Evolutionary conservation across 2,888 invertebrate genomes (phyloP).

Genomic region (Agrenia bidenticulata): DNA sequence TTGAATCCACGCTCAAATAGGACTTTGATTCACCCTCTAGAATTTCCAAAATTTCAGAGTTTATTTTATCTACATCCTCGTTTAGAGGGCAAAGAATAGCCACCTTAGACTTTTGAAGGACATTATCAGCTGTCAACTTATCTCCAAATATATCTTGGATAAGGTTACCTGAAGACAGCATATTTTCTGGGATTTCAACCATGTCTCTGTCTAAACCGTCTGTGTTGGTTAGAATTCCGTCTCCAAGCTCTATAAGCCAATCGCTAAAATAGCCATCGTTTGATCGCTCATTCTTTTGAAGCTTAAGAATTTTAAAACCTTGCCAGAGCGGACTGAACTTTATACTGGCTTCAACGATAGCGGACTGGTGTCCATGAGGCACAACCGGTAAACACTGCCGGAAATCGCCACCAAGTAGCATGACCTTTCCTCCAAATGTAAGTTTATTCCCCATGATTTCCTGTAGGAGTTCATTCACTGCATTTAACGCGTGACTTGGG

Average conservation of each 20-base stretch:
- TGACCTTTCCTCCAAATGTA: slow-evolving; percentile 38
- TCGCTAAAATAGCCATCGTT: background rate
- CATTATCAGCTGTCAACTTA: background rate
- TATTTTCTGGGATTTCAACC: slow-evolving; percentile 15
- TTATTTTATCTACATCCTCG: slow-evolving; percentile 15
- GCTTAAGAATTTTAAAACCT: slow-evolving; percentile 21
- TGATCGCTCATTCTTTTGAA: slow-evolving; percentile 36
- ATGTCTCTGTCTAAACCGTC: slow-evolving; percentile 2
- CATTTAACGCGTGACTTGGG: slow-evolving; percentile 17
- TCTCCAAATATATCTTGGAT: slow-evolving; percentile 13
- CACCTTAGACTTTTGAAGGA: background rate
- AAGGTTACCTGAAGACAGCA: background rate
- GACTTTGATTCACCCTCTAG: slow-evolving; percentile 1
- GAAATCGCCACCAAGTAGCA: slow-evolving; percentile 46
- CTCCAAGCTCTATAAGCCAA: slow-evolving; percentile 26
- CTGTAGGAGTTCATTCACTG: slow-evolving; percentile 23
- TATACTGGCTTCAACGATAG: slow-evolving; percentile 24
- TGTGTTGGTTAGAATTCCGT: slow-evolving; percentile 17
- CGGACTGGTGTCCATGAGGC: slow-evolving; percentile 16
- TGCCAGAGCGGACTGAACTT: slow-evolving; percentile 30
- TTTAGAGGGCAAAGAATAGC: slow-evolving; percentile 26
- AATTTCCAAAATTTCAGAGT: slow-evolving; percentile 7
- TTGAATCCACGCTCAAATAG: slow-evolving; percentile 19
- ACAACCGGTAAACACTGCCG: slow-evolving; percentile 41
- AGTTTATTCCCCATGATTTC: slow-evolving; percentile 20